Evolutionary conservation across 2,888 invertebrate species (phyloP), one percentile per base, ranked within the genome.

Genomic region (Gastrophysa polygoni): DNA sequence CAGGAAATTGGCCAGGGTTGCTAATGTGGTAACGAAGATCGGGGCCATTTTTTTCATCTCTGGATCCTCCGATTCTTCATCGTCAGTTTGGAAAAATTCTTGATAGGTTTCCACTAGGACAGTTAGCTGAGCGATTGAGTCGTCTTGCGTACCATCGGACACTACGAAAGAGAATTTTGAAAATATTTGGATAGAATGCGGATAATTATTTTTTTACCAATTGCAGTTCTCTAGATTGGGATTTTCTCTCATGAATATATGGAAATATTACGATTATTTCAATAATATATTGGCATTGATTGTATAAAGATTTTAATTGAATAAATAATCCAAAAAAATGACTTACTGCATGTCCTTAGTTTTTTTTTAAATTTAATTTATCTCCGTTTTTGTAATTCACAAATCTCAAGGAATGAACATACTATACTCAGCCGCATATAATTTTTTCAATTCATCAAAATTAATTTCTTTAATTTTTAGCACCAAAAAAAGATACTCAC

Each of bases 401-500:
- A n/a, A n/a, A n/a, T n/a, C n/a, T n/a, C n/a, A n/a, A n/a, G n/a
- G n/a, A n/a, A n/a, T n/a, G n/a, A n/a, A n/a, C n/a, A n/a, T n/a
- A n/a, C n/a, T n/a, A n/a, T n/a, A n/a, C n/a, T n/a, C n/a, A n/a
- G n/a, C n/a, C n/a, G n/a, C n/a, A n/a, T n/a, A n/a, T n/a, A n/a
- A n/a, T n/a, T n/a, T n/a, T n/a, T n/a, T n/a, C n/a, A n/a, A n/a
- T n/a, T n/a, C n/a, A n/a, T n/a, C n/a, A n/a, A n/a, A n/a, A n/a
- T n/a, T n/a, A n/a, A n/a, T n/a, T n/a, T n/a, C n/a, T n/a, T n/a
- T n/a, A n/a, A n/a, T n/a, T n/a, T n/a, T n/a, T n/a, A n/a, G n/a
- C n/a, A n/a, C n/a, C n/a, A 3, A 21, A 1, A 7, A 46, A 17
- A 2, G 76, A 63, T 57, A 80, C 69, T 64, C 78, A 85, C 85